A percentile compares a stretch with the other conserved stretches of the same genome.
Conservation (phyloP, 2,797 vertebrate genomes). For the Thaleichthys pacificus region DNA sequence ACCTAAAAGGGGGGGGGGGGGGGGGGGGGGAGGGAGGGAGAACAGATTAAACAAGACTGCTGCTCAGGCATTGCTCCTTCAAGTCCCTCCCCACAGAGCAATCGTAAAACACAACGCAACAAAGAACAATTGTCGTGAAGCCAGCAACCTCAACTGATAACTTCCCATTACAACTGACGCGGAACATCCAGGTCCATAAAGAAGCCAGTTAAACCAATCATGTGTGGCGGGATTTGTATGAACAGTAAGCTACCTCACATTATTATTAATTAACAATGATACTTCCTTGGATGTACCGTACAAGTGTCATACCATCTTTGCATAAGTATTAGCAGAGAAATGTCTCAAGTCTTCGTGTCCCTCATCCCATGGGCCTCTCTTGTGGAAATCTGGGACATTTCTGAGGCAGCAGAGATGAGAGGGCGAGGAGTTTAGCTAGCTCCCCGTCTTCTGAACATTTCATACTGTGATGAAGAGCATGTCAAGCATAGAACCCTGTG, state of each 20-base stretch:
- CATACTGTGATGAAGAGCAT: conserved; percentile 8
- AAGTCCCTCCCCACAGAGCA: conserved; percentile 37
- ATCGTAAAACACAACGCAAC: conserved; percentile 62
- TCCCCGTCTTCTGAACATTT: conserved; percentile 2
- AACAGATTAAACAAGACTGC: conserved; percentile 29
- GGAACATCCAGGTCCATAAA: conserved; percentile 12
- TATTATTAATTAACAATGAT: neutral
- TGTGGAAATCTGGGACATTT: conserved; percentile 39
- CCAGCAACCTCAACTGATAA: neutral
- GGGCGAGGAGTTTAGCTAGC: neutral
- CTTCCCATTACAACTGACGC: neutral
- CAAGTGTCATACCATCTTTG: too few species aligned
- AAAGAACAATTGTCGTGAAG: conserved; percentile 37
- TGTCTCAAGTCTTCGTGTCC: neutral
- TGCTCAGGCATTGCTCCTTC: conserved; percentile 22
- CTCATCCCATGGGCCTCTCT: neutral
- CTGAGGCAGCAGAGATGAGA: neutral
- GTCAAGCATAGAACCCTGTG: neutral
- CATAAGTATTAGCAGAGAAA: neutral
- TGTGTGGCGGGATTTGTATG: neutral
- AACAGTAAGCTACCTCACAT: neutral
- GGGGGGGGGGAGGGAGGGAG: neutral
- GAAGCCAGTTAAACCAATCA: conserved; percentile 3
- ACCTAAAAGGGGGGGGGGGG: conserved; percentile 67
- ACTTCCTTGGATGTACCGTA: neutral